These are phyloP conservation scores for Microplitis demolitor DNA, from an alignment of 1,140 invertebrate genomes.

Conservation along the genomic window DNA sequence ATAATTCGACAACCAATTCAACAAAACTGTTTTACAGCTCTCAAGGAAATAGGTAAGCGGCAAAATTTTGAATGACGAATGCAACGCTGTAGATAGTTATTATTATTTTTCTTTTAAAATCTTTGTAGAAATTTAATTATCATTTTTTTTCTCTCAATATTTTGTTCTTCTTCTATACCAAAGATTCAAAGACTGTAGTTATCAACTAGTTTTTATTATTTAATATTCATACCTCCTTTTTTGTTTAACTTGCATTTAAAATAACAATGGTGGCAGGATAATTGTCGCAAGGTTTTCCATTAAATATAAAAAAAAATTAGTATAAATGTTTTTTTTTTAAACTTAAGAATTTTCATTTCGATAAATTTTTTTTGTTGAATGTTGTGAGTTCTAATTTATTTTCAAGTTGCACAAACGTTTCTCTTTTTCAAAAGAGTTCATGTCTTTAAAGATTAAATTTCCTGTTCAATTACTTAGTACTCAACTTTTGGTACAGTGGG, in stretches of 20 bases:
- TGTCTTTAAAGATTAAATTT: too few relatives aligned
- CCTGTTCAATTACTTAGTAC: too few relatives aligned
- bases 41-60: slow-evolving; percentile 62
- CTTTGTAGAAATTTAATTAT: slow-evolving; percentile 31
- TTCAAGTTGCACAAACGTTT: background rate
- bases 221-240: background rate
- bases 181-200: background rate
- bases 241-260: background rate
- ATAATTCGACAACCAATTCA: slow-evolving; percentile 32
- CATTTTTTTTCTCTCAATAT: slow-evolving; percentile 19
- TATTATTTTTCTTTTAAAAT: slow-evolving; percentile 39
- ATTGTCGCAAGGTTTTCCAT: slow-evolving; percentile 34
- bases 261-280: slow-evolving; percentile 54
- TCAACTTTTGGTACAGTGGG: too few relatives aligned
- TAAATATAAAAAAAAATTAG: background rate
- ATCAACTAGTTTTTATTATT: background rate
- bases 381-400: too few relatives aligned
- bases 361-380: too few relatives aligned
- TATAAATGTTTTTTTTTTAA: too few relatives aligned
- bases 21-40: slow-evolving; percentile 58
- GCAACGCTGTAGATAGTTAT: slow-evolving; percentile 47
- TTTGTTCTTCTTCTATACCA: slow-evolving; percentile 19
- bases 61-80: slow-evolving; percentile 51
- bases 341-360: too few relatives aligned
- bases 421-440: background rate